Evolutionary conservation across 2,113 vertebrate genomes (phyloP).

Genomic region (Microcebus murinus): DNA sequence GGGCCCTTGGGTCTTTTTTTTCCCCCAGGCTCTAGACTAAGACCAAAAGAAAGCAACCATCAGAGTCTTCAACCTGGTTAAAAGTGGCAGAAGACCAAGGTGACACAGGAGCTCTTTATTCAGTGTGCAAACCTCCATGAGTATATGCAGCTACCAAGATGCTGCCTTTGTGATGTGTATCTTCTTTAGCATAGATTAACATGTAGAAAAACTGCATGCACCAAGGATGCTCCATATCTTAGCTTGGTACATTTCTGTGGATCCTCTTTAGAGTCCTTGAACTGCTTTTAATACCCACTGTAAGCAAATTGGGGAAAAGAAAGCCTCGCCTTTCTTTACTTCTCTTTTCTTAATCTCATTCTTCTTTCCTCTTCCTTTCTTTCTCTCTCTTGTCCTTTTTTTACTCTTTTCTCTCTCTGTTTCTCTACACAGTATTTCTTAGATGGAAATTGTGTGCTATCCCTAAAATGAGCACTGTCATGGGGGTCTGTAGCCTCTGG

Average conservation of each 20-base stretch:
- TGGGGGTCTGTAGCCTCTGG: neutral
- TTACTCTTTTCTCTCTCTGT: neutral
- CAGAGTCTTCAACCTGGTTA: neutral
- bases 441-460: neutral
- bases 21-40: neutral
- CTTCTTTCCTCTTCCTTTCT: neutral
- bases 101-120: neutral
- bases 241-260: slow-evolving; percentile 1
- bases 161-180: neutral
- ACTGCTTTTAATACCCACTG: neutral
- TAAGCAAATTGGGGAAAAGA: neutral
- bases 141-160: neutral
- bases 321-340: neutral
- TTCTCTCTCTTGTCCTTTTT: neutral
- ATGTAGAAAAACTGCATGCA: neutral
- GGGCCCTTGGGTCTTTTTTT: neutral
- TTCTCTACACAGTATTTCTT: neutral
- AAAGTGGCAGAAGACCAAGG: neutral
- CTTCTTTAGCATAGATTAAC: neutral
- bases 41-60: neutral
- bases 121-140: neutral
- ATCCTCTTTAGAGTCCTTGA: neutral
- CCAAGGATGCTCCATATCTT: neutral
- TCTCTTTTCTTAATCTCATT: neutral
- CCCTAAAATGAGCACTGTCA: neutral